phyloP scores from a whole-genome alignment of 1,140 invertebrate species.

The Belonocnema kinseyi region DNA sequence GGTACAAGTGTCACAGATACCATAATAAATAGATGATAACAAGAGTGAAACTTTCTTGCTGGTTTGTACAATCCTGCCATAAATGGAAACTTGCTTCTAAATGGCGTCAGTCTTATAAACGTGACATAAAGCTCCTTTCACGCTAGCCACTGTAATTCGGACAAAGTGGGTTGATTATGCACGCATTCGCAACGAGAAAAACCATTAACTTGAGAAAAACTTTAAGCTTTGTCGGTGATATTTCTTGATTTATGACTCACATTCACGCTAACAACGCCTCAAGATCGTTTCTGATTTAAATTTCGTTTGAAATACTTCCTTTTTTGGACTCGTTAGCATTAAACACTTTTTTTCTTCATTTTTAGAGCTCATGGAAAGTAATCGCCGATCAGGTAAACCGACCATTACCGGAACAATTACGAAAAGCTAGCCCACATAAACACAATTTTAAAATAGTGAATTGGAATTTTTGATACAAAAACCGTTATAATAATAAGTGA shows the following conservation, averaged over 20 bases:
- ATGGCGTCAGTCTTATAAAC: conserved; percentile 23
- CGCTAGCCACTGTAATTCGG: conserved; percentile 38
- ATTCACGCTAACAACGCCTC: background rate
- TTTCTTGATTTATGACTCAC: background rate
- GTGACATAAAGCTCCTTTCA: conserved; percentile 41
- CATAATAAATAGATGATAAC: background rate
- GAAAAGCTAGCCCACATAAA: too few species aligned
- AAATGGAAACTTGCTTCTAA: conserved; percentile 25
- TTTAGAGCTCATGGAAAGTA: too few species aligned
- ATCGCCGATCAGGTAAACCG: too few species aligned
- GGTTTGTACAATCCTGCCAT: conserved; percentile 21
- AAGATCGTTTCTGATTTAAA: too few species aligned
- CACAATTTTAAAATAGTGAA: too few species aligned
- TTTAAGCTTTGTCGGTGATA: background rate
- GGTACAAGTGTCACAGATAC: background rate
- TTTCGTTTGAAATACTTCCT: too few species aligned
- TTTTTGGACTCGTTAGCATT: too few species aligned
- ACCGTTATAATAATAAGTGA: too few species aligned
- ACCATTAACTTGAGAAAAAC: background rate
- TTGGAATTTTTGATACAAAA: too few species aligned
- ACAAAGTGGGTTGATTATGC: conserved; percentile 36
- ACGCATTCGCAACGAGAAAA: background rate
- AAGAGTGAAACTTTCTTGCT: conserved; percentile 22
- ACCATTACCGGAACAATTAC: too few species aligned
- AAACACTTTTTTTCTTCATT: too few species aligned